Evolutionary conservation across 1,140 invertebrate genomes (phyloP).

Genomic region (Trichonephila clavata): DNA sequence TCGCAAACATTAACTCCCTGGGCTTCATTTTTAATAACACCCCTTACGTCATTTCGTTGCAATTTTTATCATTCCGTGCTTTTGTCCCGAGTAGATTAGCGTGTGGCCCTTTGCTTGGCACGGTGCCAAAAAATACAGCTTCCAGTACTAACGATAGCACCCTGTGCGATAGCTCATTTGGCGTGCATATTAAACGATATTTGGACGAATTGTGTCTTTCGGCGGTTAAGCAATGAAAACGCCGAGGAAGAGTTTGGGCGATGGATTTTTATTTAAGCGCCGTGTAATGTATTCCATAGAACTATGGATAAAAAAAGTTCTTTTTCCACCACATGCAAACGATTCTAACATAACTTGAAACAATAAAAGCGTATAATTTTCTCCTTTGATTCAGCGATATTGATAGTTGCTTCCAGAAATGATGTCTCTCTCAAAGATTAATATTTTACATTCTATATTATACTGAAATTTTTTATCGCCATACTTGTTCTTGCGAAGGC

Average conservation of each 20-base stretch:
- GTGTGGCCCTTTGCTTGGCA: constrained; percentile 38
- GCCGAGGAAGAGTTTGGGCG: neutral
- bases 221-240: constrained; percentile 1
- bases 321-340: neutral
- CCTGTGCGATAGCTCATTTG: constrained; percentile 49
- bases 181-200: constrained; percentile 36
- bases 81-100: constrained; percentile 23
- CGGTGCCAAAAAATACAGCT: constrained; percentile 32
- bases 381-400: too few relatives aligned
- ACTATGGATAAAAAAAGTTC: neutral
- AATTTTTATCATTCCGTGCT: constrained; percentile 52
- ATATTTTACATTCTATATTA: too few relatives aligned
- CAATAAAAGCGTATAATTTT: too few relatives aligned
- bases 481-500: too few relatives aligned
- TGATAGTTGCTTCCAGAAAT: too few relatives aligned
- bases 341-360: too few relatives aligned
- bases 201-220: constrained; percentile 1
- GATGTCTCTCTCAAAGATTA: too few relatives aligned
- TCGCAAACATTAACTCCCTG: constrained; percentile 46
- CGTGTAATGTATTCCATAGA: neutral
- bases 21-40: constrained; percentile 66
- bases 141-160: constrained; percentile 14
- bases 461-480: too few relatives aligned
- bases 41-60: constrained; percentile 39
- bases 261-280: neutral